Conservation (phyloP, 2,888 invertebrate genomes). For the Ernsta delagoae region DNA sequence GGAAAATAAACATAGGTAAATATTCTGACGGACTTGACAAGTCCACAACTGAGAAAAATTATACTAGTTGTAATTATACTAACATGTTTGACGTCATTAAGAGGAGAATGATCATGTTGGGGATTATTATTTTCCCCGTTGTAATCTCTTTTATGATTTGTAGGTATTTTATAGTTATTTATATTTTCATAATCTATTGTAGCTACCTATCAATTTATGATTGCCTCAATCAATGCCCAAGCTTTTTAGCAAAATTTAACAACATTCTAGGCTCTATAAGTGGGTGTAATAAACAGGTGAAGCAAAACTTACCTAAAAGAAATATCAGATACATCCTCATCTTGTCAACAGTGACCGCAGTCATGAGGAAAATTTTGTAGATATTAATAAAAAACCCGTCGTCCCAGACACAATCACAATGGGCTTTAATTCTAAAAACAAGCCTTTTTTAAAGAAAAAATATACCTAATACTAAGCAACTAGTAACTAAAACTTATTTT, state of each 20-base stretch:
- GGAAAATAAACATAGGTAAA: constrained; percentile 27
- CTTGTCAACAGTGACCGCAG: constrained; percentile 49
- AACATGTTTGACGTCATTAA: constrained; percentile 20
- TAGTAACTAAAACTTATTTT: constrained; percentile 12
- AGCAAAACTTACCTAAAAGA: constrained; percentile 69
- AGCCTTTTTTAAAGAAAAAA: neutral
- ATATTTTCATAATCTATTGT: too few relatives aligned
- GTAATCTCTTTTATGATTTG: too few relatives aligned
- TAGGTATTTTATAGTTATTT: too few relatives aligned
- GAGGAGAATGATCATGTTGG: neutral
- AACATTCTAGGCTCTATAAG: neutral
- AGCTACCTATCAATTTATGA: too few relatives aligned
- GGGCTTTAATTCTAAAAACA: constrained; percentile 6
- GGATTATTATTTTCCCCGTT: neutral
- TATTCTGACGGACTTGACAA: neutral
- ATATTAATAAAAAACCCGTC: neutral
- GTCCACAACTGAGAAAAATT: neutral
- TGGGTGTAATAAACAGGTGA: neutral
- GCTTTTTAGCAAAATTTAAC: neutral
- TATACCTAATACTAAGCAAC: neutral
- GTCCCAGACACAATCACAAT: neutral
- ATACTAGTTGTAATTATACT: neutral
- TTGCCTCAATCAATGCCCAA: too few relatives aligned
- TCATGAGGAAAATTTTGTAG: constrained; percentile 56
- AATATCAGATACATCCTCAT: constrained; percentile 65